Evolutionary conservation across 1,140 invertebrate genomes (phyloP), one percentile per base, ranked within the genome.

Genomic region (Hermatobates lingyangjiaoensis): DNA sequence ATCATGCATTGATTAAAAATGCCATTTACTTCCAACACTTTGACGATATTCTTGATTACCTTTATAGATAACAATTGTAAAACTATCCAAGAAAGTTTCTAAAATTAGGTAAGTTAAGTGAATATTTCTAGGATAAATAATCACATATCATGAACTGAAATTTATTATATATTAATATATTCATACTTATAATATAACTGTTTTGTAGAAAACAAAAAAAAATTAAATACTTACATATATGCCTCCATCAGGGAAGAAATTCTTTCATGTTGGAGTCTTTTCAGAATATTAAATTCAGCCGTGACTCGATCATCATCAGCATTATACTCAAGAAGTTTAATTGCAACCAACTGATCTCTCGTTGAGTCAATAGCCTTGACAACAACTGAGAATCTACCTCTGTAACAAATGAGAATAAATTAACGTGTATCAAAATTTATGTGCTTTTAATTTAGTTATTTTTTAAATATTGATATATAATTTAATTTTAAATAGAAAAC

Each of bases 321-420:
- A 18, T 72, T 69, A n/a, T 71, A 68, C 56, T 88, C 83, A 54
- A 88, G 65, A 34, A 89, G 71, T 66, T 91, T 91, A 0, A 81
- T 81, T 0, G 84, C 79, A 0, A 84, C 78, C 4, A 87, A 72
- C 27, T 70, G 70, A 57, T 86, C 80, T 1, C 71, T 77, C 1
- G 71, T 66, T 58, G 81, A 81, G 55, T 88, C 79, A 12, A 85
- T 73, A n/a, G 82, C 83, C 62, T 87, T 87, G 0, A 81, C 77
- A 3, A 92, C 80, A 0, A 83, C 75, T 2, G 85, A 86, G 65
- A 88, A 95, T 58, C 79, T 75, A 0, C 91, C 90, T 45, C 85
- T 82, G 63, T 26, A 58, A 54, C 54, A 50, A 58, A 45, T 38
- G 34, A 53, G 14, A 27, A 30, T 0, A 21, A 24, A 26, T 52